Conservation (phyloP, 2,113 vertebrate genomes). For the Macrotis lagotis region DNA sequence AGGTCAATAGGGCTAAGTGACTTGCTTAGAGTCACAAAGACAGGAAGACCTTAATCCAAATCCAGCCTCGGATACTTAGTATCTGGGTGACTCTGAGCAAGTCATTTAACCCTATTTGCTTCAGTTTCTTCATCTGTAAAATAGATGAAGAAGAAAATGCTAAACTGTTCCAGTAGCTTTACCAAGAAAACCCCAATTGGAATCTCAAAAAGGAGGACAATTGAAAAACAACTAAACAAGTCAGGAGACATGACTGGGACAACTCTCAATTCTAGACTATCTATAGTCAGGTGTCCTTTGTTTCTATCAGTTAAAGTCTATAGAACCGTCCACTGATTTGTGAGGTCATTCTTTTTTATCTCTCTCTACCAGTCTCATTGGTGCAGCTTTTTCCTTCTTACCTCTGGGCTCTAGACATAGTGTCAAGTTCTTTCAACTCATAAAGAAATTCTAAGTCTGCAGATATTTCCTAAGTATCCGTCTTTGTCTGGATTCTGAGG, state of each 20-base stretch:
- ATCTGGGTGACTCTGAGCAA: neutral
- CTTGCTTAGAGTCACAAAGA: neutral
- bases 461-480: neutral
- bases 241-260: neutral
- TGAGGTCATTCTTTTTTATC: neutral
- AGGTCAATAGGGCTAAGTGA: no score
- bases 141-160: neutral
- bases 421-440: neutral
- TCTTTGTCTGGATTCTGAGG: neutral
- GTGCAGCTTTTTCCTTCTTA: neutral
- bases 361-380: neutral
- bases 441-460: neutral
- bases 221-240: neutral
- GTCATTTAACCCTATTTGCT: neutral
- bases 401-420: neutral
- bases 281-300: neutral
- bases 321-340: neutral
- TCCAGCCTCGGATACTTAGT: neutral
- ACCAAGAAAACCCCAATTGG: neutral
- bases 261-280: neutral
- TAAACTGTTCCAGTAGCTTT: neutral
- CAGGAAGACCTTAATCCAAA: neutral
- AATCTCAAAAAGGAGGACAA: neutral
- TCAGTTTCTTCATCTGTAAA: neutral
- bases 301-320: neutral